A percentile compares a stretch with the other conserved stretches of the same genome.
These are phyloP conservation scores for Acleris cristana DNA, from an alignment of 2,888 invertebrate species.

Conservation along the genomic window DNA sequence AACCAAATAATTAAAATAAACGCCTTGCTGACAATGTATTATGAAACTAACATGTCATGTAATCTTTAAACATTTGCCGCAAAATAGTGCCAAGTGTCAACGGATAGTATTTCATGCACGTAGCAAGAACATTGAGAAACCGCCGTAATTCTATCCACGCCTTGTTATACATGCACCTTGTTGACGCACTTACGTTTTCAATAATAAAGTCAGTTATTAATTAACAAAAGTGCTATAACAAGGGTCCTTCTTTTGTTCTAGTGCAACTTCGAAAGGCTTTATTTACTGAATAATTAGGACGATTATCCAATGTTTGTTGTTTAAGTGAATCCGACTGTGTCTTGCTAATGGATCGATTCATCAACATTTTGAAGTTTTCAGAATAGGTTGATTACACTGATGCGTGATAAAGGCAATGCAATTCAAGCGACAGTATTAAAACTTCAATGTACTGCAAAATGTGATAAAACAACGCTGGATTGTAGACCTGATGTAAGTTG, in stretches of 20 bases:
- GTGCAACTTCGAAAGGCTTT: neutral
- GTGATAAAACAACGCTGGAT: neutral
- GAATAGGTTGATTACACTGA: too few relatives aligned
- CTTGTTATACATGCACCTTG: neutral
- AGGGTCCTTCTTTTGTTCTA: neutral
- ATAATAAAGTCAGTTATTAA: constrained; percentile 1
- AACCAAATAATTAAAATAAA: too few relatives aligned
- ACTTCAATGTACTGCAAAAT: neutral
- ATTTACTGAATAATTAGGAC: too few relatives aligned
- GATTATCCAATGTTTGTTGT: too few relatives aligned
- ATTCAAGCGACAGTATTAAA: too few relatives aligned
- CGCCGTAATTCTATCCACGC: constrained; percentile 44
- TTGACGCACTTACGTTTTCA: neutral
- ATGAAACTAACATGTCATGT: too few relatives aligned
- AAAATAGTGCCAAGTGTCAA: constrained; percentile 24
- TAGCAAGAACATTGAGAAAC: constrained; percentile 40
- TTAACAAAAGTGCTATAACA: neutral
- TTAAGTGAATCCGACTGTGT: too few relatives aligned
- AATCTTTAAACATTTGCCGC: neutral
- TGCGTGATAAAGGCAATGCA: too few relatives aligned
- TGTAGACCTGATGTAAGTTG: neutral
- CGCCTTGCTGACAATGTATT: too few relatives aligned
- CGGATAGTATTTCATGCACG: constrained; percentile 16
- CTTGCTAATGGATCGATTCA: too few relatives aligned
- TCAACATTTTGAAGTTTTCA: too few relatives aligned